Percentiles rank a stretch among this genome's conserved stretches.
phyloP scores from a whole-genome alignment of 2,797 vertebrate genomes.

The Onychomys arenicola region DNA sequence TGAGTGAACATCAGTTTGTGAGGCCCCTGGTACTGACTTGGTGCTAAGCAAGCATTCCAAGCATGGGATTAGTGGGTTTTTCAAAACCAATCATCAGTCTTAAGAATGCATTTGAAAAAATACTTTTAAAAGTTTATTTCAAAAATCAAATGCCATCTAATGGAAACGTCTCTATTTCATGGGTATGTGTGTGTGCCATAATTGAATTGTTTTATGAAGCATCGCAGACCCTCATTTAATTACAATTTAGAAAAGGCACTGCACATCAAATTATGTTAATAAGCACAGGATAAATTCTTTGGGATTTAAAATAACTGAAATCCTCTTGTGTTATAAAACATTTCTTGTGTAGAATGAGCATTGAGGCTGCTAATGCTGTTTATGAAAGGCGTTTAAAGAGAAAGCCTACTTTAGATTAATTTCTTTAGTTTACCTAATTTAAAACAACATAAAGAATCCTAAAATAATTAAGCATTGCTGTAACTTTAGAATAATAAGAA shows the following conservation, averaged over 20 bases:
- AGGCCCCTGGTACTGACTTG: neutral
- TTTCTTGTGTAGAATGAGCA: neutral
- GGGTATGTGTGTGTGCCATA: neutral
- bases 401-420: neutral
- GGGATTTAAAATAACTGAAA: constrained; percentile 24
- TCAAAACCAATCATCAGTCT: neutral
- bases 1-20: neutral
- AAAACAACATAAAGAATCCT: neutral
- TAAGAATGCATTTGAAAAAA: neutral
- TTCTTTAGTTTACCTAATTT: neutral
- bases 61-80: neutral
- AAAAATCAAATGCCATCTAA: neutral
- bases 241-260: neutral
- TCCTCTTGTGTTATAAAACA: neutral
- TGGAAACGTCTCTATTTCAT: neutral
- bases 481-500: neutral
- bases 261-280: neutral
- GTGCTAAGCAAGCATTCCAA: neutral
- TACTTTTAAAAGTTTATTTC: neutral
- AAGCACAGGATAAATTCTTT: neutral
- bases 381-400: neutral
- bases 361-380: neutral
- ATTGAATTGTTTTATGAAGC: neutral
- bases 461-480: neutral
- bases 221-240: neutral